phyloP scores from a whole-genome alignment of 1,140 invertebrate genomes.

The Coenobita brevimanus region DNA sequence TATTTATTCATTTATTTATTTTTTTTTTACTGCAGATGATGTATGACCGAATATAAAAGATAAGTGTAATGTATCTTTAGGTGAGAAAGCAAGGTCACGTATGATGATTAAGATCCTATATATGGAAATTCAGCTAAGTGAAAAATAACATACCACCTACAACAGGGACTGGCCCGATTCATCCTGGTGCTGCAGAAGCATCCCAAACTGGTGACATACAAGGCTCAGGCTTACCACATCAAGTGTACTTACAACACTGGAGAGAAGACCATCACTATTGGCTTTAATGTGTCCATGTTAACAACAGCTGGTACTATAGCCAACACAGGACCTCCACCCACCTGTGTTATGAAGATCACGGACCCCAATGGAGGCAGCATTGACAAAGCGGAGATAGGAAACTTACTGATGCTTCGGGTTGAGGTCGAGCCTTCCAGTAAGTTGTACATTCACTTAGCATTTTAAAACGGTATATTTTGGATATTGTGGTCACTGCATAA shows the following conservation, averaged over 20 bases:
- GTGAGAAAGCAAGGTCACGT: too few relatives aligned
- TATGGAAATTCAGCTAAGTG: too few relatives aligned
- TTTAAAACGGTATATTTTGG: too few relatives aligned
- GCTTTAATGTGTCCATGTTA: conserved; percentile 95
- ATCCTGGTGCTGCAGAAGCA: conserved; percentile 95
- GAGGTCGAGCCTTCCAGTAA: conserved; percentile 87
- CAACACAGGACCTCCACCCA: conserved; percentile 94
- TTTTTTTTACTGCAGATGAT: too few relatives aligned
- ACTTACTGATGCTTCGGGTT: conserved; percentile 91
- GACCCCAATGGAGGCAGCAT: conserved; percentile 90
- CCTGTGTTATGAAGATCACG: conserved; percentile 93
- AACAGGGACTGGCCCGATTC: conserved; percentile 90
- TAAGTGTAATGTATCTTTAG: too few relatives aligned
- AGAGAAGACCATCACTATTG: conserved; percentile 92
- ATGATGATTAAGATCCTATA: too few relatives aligned
- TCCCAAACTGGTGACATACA: conserved; percentile 94
- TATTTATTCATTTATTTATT: conserved; percentile 27
- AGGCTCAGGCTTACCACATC: conserved; percentile 95
- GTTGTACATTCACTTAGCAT: too few relatives aligned
- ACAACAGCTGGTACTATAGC: conserved; percentile 96
- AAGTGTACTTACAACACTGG: conserved; percentile 95
- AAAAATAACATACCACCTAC: too few relatives aligned
- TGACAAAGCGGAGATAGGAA: conserved; percentile 92
- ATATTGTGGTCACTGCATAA: too few relatives aligned
- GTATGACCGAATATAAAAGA: too few relatives aligned